These are phyloP conservation scores for Rhizoglyphus robini DNA, from an alignment of 1,140 invertebrate genomes.

Conservation along the genomic window DNA sequence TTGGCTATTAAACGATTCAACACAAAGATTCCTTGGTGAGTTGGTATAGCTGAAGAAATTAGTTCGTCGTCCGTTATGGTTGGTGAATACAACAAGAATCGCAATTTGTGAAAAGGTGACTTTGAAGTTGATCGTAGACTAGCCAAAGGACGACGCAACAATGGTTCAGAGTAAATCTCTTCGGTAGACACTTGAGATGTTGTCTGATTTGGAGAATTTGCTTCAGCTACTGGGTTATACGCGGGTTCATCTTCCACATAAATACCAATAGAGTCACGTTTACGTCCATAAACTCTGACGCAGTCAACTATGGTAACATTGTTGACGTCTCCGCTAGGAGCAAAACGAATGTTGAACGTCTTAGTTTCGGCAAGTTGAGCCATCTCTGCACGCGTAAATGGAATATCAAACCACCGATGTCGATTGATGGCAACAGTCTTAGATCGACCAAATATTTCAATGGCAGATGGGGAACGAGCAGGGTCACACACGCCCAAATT, in stretches of 20 bases:
- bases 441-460: slow-evolving; percentile 71
- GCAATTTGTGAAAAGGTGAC: slow-evolving; percentile 6
- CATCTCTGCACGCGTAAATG: slow-evolving; percentile 74
- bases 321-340: slow-evolving; percentile 67
- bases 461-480: slow-evolving; percentile 62
- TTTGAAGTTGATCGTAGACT: neutral
- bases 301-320: slow-evolving; percentile 83
- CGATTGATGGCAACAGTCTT: slow-evolving; percentile 57
- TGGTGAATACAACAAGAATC: slow-evolving; percentile 1
- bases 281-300: slow-evolving; percentile 82
- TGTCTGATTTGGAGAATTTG: neutral
- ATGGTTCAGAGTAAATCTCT: neutral
- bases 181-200: neutral
- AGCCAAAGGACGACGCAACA: neutral
- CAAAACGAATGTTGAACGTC: slow-evolving; percentile 57
- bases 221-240: neutral
- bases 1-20: slow-evolving; percentile 1
- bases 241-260: slow-evolving; percentile 58
- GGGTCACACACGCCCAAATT: slow-evolving; percentile 71
- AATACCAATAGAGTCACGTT: slow-evolving; percentile 87
- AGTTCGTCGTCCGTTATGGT: slow-evolving; percentile 7
- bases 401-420: slow-evolving; percentile 86
- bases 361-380: slow-evolving; percentile 85
- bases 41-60: neutral
- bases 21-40: neutral